These are phyloP conservation scores for Slavum lentiscoides DNA, from an alignment of 2,888 invertebrate genomes.

Conservation along the genomic window DNA sequence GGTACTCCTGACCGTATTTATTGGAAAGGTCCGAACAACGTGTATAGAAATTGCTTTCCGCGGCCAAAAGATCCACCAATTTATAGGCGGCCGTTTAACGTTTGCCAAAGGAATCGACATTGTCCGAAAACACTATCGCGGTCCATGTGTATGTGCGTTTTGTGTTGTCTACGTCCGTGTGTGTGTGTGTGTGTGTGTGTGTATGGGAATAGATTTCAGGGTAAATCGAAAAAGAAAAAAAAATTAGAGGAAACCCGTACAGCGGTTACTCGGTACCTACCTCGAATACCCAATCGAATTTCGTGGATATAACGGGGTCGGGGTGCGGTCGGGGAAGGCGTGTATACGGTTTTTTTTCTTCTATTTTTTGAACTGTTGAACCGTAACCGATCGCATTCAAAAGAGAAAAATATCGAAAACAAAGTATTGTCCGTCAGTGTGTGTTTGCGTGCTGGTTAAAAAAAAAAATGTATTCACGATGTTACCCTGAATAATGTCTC, in stretches of 20 bases:
- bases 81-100: constrained; percentile 42
- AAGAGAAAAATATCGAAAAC: constrained; percentile 23
- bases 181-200: no score
- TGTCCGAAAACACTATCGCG: constrained; percentile 26
- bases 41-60: constrained; percentile 30
- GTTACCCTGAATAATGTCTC: background rate
- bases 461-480: background rate
- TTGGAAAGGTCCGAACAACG: constrained; percentile 16
- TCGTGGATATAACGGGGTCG: background rate
- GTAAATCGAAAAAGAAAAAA: constrained; percentile 17
- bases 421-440: constrained; percentile 22
- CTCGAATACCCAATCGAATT: constrained; percentile 27
- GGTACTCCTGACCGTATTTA: constrained; percentile 36
- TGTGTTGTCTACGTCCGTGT: no score
- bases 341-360: background rate
- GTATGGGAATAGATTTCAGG: constrained; percentile 20
- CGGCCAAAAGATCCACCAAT: constrained; percentile 38
- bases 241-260: constrained; percentile 6
- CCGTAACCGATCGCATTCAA: constrained; percentile 19
- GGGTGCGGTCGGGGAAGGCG: background rate
- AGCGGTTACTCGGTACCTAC: background rate
- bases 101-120: constrained; percentile 46
- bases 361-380: constrained; percentile 12
- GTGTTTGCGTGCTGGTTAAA: background rate
- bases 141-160: no score